phyloP scores from a whole-genome alignment of 2,113 vertebrate genomes.

The Tachuris rubrigastra region DNA sequence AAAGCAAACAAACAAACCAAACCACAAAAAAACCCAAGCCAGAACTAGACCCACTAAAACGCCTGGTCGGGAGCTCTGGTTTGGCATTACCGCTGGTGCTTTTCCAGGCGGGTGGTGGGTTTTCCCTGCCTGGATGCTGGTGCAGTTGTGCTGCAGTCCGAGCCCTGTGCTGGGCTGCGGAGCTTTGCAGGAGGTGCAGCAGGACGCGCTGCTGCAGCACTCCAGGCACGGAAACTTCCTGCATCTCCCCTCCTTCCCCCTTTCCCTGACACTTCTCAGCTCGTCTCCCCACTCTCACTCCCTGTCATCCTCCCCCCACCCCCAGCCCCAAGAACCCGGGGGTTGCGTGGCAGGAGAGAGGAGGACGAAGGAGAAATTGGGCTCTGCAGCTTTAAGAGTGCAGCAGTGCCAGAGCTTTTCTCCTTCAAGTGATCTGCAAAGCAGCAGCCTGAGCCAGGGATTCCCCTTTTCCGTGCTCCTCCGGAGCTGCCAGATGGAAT shows the following conservation, averaged over 20 bases:
- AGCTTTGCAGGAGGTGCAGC: slow-evolving; percentile 56
- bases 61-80: not conserved
- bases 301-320: not conserved
- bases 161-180: slow-evolving; percentile 63
- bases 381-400: slow-evolving; percentile 77
- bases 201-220: not conserved
- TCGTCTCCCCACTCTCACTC: not conserved
- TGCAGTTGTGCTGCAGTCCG: slow-evolving; percentile 76
- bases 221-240: not conserved
- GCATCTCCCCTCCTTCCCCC: not conserved
- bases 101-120: not conserved
- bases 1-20: too few relatives aligned
- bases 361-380: slow-evolving; percentile 29
- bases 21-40: accelerated
- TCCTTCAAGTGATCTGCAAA: slow-evolving; percentile 78
- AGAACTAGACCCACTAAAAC: accelerated
- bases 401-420: slow-evolving; percentile 74
- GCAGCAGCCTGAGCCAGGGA: slow-evolving; percentile 27
- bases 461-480: not conserved
- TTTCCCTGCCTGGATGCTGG: slow-evolving; percentile 21
- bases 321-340: not conserved
- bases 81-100: accelerated
- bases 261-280: not conserved
- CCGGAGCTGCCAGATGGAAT: not conserved
- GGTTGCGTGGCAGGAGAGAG: not conserved